phyloP scores from a whole-genome alignment of 2,888 invertebrate species.

The Drosophila quasianomalipes region DNA sequence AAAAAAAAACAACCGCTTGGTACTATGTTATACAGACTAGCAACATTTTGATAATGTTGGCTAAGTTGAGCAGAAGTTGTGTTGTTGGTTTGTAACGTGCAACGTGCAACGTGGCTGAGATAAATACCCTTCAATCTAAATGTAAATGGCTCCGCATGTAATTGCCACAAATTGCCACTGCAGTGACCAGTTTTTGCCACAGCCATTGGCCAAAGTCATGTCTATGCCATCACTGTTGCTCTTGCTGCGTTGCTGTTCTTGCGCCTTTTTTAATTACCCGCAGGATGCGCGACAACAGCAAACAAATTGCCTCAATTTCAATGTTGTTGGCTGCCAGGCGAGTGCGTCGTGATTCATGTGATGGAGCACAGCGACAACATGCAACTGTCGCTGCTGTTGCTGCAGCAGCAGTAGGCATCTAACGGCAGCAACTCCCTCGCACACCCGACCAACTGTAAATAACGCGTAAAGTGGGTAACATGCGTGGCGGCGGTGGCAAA shows the following conservation, averaged over 20 bases:
- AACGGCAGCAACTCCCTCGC: constrained; percentile 72
- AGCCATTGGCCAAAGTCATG: constrained; percentile 74
- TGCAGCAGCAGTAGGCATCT: constrained; percentile 64
- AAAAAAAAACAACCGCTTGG: neutral
- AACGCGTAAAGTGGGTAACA: constrained; percentile 80
- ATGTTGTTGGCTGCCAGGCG: constrained; percentile 76
- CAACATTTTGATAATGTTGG: constrained; percentile 60
- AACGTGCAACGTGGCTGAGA: constrained; percentile 65
- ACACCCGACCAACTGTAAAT: constrained; percentile 75
- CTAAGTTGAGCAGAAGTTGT: constrained; percentile 37
- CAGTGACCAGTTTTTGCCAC: constrained; percentile 80
- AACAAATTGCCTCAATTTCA: constrained; percentile 82
- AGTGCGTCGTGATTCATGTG: constrained; percentile 79
- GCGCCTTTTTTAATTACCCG: constrained; percentile 82
- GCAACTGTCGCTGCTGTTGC: constrained; percentile 60
- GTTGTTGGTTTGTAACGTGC: constrained; percentile 27
- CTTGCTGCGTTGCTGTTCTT: constrained; percentile 71
- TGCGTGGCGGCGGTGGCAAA: constrained; percentile 79
- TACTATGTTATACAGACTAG: constrained; percentile 5
- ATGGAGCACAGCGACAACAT: constrained; percentile 73
- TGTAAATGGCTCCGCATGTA: constrained; percentile 83
- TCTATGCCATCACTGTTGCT: constrained; percentile 59
- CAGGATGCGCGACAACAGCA: constrained; percentile 82
- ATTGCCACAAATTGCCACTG: constrained; percentile 83
- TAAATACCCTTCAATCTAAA: constrained; percentile 83